Evolutionary conservation across 1,140 invertebrate species (phyloP).

Genomic region (Euura saliciscinereae): DNA sequence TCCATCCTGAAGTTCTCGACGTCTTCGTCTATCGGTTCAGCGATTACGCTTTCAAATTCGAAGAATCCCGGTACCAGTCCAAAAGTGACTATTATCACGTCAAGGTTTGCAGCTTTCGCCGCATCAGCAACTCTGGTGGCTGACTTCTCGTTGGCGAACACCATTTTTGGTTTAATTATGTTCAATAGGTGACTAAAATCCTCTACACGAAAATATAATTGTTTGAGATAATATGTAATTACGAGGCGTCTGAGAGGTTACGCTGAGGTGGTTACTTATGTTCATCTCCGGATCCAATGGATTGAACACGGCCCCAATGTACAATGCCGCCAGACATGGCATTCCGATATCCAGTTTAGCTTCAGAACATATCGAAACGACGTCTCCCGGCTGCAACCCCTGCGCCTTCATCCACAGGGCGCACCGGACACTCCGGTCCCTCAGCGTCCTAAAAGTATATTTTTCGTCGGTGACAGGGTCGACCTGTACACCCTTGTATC

Average conservation of each 20-base stretch:
- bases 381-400: constrained; percentile 13
- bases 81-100: constrained; percentile 41
- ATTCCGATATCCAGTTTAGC: constrained; percentile 8
- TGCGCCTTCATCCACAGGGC: constrained; percentile 21
- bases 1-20: constrained; percentile 31
- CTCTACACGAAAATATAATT: constrained; percentile 32
- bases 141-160: constrained; percentile 40
- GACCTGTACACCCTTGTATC: background rate
- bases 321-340: constrained; percentile 8
- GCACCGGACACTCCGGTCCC: constrained; percentile 4
- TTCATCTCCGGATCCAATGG: constrained; percentile 9
- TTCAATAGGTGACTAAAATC: constrained; percentile 41
- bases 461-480: background rate
- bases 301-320: constrained; percentile 11
- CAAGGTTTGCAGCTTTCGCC: constrained; percentile 21
- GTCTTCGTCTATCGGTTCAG: constrained; percentile 22
- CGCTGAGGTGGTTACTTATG: constrained; percentile 1
- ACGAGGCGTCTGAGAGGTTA: background rate
- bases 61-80: constrained; percentile 31
- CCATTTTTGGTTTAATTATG: constrained; percentile 45
- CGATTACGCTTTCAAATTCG: constrained; percentile 31
- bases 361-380: constrained; percentile 12
- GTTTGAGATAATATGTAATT: background rate
- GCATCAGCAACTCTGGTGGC: constrained; percentile 31
- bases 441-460: background rate